These are phyloP conservation scores for Eristalis arbustorum DNA, from an alignment of 2,888 invertebrate species.

Conservation along the genomic window DNA sequence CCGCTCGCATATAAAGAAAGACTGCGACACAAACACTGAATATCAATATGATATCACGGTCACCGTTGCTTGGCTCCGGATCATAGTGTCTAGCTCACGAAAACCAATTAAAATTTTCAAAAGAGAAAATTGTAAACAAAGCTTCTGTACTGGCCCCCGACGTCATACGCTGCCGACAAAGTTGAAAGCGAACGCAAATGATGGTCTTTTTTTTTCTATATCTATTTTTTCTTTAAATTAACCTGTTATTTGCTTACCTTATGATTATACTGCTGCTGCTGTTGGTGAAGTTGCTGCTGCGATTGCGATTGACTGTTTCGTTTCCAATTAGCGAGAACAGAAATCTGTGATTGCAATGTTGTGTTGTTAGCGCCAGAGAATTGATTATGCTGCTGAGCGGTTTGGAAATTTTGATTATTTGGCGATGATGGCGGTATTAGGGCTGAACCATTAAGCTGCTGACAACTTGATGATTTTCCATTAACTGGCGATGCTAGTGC, in stretches of 20 bases:
- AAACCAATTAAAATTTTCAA: constrained; percentile 39
- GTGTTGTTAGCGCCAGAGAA: constrained; percentile 24
- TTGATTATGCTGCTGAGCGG: constrained; percentile 45
- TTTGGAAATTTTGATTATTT: constrained; percentile 45
- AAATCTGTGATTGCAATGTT: constrained; percentile 57
- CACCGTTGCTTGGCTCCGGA: neutral
- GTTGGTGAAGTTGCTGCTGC: constrained; percentile 62
- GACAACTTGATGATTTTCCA: constrained; percentile 65
- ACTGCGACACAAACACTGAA: neutral
- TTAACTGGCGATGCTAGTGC: constrained; percentile 71
- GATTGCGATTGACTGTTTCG: constrained; percentile 56
- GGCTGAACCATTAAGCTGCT: constrained; percentile 65
- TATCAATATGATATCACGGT: constrained; percentile 24
- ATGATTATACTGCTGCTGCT: constrained; percentile 66
- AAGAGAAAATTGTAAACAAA: constrained; percentile 42
- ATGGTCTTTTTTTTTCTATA: neutral
- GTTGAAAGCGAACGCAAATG: constrained; percentile 14
- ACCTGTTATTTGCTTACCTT: constrained; percentile 67
- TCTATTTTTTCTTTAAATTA: neutral
- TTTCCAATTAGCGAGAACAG: constrained; percentile 65
- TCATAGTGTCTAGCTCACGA: neutral
- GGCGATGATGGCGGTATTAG: constrained; percentile 37
- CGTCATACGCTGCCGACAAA: constrained; percentile 23
- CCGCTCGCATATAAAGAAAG: neutral
- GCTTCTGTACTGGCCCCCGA: neutral